Conservation (phyloP, 2,888 invertebrate genomes). For the Perizoma affinitatum region DNA sequence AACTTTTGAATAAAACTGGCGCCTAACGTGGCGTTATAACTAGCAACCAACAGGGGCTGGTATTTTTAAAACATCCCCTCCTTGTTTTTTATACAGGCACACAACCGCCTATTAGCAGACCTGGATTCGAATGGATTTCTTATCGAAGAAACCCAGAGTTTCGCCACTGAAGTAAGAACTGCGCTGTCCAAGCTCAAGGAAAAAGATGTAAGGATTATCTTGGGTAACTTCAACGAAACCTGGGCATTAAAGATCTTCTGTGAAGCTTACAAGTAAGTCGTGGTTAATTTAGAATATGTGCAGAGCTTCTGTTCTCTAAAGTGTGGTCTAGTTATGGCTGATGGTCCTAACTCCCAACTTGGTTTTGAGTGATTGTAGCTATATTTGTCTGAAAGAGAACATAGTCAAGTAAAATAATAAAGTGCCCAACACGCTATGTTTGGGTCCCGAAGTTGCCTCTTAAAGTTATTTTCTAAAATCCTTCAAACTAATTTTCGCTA, state of each 20-base stretch:
- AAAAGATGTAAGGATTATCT: slow-evolving; percentile 96
- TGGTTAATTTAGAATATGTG: no score
- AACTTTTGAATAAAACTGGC: not conserved
- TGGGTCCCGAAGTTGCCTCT: no score
- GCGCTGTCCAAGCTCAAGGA: slow-evolving; percentile 92
- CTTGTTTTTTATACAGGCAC: slow-evolving; percentile 83
- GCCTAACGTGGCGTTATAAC: not conserved
- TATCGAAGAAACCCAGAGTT: slow-evolving; percentile 95
- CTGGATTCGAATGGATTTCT: slow-evolving; percentile 91
- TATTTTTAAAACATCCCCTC: not conserved
- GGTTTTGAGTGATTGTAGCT: no score
- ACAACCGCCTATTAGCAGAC: slow-evolving; percentile 94
- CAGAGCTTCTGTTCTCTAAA: no score
- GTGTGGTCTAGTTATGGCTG: not conserved
- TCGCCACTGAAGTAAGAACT: slow-evolving; percentile 93
- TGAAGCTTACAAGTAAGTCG: slow-evolving; percentile 89
- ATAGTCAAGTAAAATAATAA: no score
- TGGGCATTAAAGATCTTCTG: slow-evolving; percentile 96
- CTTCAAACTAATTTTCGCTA: no score
- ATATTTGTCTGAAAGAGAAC: no score
- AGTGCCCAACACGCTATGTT: no score
- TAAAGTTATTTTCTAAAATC: no score
- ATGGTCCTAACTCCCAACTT: no score
- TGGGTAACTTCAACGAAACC: slow-evolving; percentile 97
- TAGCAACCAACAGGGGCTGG: no score